Conservation (phyloP, 2,113 vertebrate genomes). For the Helogale parvula region DNA sequence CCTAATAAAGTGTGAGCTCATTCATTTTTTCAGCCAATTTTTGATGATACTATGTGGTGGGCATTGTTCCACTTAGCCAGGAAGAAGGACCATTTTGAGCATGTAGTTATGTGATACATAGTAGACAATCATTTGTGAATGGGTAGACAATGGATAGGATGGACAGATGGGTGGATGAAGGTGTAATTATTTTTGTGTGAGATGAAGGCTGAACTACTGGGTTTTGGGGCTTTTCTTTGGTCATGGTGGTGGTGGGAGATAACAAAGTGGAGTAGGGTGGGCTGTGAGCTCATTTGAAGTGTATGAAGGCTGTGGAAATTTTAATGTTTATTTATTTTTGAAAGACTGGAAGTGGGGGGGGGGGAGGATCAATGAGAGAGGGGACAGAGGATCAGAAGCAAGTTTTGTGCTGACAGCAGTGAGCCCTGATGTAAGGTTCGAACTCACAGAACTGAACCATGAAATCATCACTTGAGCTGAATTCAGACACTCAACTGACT, state of each 20-base stretch:
- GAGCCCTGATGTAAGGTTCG: neutral
- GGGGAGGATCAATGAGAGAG: neutral
- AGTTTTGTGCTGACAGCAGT: neutral
- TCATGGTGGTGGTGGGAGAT: neutral
- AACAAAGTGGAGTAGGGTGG: no score
- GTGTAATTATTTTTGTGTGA: no score
- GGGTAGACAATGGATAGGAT: neutral
- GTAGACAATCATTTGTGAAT: neutral
- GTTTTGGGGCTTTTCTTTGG: neutral
- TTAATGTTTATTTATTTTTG: neutral
- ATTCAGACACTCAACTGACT: neutral
- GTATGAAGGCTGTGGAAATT: neutral
- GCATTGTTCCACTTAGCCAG: neutral
- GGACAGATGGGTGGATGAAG: neutral
- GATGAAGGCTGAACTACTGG: neutral
- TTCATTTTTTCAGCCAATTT: slow-evolving; percentile 29
- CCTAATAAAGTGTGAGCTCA: slow-evolving; percentile 66
- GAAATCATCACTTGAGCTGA: neutral
- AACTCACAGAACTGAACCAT: neutral
- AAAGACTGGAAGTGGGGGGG: neutral
- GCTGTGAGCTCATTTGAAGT: neutral
- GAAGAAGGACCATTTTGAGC: neutral
- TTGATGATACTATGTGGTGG: neutral
- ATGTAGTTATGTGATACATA: neutral
- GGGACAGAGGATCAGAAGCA: neutral